Conservation (phyloP, 1,140 invertebrate species). For the Leguminivora glycinivorella region DNA sequence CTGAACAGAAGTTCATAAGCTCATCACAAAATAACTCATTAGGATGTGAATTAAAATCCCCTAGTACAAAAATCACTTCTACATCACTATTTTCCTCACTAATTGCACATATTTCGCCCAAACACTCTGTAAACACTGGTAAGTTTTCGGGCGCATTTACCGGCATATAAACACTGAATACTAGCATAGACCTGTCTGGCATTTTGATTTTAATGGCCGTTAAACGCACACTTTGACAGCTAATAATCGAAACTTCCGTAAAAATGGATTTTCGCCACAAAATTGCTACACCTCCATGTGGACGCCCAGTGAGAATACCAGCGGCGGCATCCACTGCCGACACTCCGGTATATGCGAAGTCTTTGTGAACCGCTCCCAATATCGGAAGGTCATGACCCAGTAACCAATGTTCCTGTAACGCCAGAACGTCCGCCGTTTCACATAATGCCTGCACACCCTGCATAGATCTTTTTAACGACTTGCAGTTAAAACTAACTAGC, state of each 20-base stretch:
- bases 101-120: background rate
- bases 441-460: background rate
- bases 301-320: background rate
- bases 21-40: conserved; percentile 14
- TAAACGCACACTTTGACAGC: background rate
- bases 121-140: background rate
- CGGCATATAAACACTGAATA: background rate
- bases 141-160: background rate
- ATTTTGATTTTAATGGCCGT: background rate
- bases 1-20: background rate
- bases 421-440: background rate
- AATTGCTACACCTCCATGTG: background rate
- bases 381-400: background rate
- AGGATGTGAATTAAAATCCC: conserved; percentile 29
- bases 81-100: background rate
- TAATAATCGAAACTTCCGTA: background rate
- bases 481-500: background rate
- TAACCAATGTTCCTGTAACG: background rate
- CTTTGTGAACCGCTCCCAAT: background rate
- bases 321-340: background rate
- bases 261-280: background rate
- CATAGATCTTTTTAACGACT: background rate
- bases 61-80: conserved; percentile 2
- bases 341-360: background rate
- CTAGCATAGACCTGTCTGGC: background rate